These are phyloP conservation scores for Enhydra lutris DNA, from an alignment of 2,113 vertebrate species.

Conservation along the genomic window DNA sequence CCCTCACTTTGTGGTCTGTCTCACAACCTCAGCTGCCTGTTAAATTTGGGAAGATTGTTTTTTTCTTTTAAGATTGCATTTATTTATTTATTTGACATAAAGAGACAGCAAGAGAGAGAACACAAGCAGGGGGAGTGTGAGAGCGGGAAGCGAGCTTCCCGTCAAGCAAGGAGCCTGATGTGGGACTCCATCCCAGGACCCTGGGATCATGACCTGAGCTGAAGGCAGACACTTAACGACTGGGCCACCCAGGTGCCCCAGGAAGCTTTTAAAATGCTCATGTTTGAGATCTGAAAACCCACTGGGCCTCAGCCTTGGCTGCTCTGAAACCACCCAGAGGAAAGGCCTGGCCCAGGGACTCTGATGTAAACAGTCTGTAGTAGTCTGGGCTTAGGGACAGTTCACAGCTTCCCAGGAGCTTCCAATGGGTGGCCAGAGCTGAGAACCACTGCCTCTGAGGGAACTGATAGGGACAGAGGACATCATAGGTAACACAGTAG, in stretches of 20 bases:
- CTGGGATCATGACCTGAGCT: too few species aligned
- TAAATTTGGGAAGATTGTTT: background rate
- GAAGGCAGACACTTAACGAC: too few species aligned
- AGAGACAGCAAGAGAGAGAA: too few species aligned
- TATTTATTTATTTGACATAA: too few species aligned
- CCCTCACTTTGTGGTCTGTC: background rate
- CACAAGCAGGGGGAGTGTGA: too few species aligned
- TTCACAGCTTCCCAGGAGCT: background rate
- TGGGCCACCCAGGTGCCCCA: too few species aligned
- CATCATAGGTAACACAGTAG: background rate
- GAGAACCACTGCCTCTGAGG: background rate
- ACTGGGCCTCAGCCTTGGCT: background rate
- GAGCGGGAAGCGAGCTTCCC: too few species aligned
- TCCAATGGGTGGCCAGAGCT: background rate
- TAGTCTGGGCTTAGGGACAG: accelerated
- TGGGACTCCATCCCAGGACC: too few species aligned
- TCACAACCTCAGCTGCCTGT: background rate
- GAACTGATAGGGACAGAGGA: background rate
- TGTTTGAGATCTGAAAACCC: background rate
- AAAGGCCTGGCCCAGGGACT: background rate
- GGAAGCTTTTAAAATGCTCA: background rate
- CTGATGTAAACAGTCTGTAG: background rate
- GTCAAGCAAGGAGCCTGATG: too few species aligned
- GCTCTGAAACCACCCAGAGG: background rate
- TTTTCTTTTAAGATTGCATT: too few species aligned